Evolutionary conservation across 2,888 invertebrate species (phyloP).

Genomic region (Scaptomyza reducta): DNA sequence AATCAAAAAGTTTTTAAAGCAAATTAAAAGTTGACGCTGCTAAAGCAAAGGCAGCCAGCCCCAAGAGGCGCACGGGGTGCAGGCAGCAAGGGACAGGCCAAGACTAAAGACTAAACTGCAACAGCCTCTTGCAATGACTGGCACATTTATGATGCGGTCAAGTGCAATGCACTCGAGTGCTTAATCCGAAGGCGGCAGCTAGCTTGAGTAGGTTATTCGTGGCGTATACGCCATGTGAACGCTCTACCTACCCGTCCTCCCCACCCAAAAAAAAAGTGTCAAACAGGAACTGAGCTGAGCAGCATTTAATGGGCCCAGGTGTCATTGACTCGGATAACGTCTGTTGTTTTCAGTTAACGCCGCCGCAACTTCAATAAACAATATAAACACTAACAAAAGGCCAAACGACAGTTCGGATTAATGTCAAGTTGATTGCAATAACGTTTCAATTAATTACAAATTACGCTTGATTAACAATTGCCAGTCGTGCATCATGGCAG

Average conservation of each 20-base stretch:
- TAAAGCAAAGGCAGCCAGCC: conserved; percentile 12
- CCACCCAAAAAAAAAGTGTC: conserved; percentile 36
- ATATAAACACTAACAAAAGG: conserved; percentile 9
- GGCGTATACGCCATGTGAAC: conserved; percentile 18
- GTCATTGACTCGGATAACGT: conserved; percentile 42
- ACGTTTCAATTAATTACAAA: conserved; percentile 46
- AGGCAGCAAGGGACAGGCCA: background rate
- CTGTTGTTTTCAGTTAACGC: conserved; percentile 3
- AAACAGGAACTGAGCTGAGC: conserved; percentile 42
- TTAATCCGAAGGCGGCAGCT: conserved; percentile 3
- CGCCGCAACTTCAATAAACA: conserved; percentile 15
- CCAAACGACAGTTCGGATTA: conserved; percentile 31
- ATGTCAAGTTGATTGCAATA: conserved; percentile 43
- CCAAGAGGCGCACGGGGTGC: background rate
- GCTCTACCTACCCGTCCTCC: no score
- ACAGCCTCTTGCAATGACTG: conserved; percentile 56
- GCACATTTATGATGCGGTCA: conserved; percentile 73
- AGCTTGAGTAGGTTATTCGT: background rate
- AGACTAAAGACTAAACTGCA: conserved; percentile 40
- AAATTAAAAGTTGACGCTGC: conserved; percentile 76
- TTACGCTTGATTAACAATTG: conserved; percentile 38
- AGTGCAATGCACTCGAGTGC: conserved; percentile 61
- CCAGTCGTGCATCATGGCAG: conserved; percentile 6
- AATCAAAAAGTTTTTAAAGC: conserved; percentile 80
- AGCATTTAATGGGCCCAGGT: conserved; percentile 41